Base-by-base conservation (phyloP, 2,888 invertebrate species). In the Tortricodes alternella region DNA sequence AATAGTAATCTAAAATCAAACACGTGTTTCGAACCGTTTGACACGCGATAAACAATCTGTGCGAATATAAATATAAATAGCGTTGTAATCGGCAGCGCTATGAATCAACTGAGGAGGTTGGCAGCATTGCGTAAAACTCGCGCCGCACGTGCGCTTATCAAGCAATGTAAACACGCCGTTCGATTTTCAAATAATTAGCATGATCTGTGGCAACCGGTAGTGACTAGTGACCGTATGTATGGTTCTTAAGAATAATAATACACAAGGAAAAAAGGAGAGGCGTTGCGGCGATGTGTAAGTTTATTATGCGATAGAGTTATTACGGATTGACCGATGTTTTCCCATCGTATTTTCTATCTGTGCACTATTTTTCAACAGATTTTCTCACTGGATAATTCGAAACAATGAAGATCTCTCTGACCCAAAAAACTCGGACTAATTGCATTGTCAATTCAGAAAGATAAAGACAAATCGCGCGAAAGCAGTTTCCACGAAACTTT, bases 41-140 rank as follows among this genome's bases (percentile, higher is more conserved):
- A 41, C 53, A 55, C 46, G 53, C 53, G 53, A 53, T 53, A 53
- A 46, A 53, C 53, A 53, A 53, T 41, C 41, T 44, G 18, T 44
- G 34, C 24, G 34, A 39, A 53, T 44, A 18, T n/a, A 29, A 29
- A 5, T n/a, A 39, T 21, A 39, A 39, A 39, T 21, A 18, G 44
- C 29, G 44, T 29, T 18, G 44, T 44, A 44, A 44, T 46, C 39
- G 11, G 43, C 52, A 19, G 44, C 13, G 23, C 41, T 15, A 24
- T 44, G 44, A 44, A 44, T 44, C 44, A 44, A 11, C 27, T 29
- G n/a, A n/a, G 18, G 16, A 44, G 44, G 44, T 44, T 44, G 44
- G 24, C 44, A 29, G 44, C n/a, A 44, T 44, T 44, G 44, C 44
- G 44, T 44, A 44, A 44, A 39, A 9, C 6, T 21, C 39, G 39